These are phyloP conservation scores for Cerastis leucographa DNA, from an alignment of 2,888 invertebrate species.

Conservation along the genomic window DNA sequence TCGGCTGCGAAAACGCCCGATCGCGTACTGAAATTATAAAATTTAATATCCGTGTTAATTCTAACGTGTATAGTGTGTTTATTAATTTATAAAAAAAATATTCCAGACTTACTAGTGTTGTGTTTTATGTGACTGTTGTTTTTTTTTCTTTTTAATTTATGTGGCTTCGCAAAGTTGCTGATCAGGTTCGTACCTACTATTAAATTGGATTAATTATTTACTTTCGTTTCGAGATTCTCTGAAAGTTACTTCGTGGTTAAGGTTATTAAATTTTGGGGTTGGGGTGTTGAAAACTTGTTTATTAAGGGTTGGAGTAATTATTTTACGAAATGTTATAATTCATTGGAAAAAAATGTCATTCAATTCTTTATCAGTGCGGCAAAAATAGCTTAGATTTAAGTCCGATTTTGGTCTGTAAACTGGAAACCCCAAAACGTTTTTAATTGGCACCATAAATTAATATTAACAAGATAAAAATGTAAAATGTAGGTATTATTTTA, in stretches of 20 bases:
- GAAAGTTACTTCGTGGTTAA: constrained; percentile 30
- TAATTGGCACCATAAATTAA: not conserved
- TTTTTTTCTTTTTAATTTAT: constrained; percentile 57
- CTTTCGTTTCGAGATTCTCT: constrained; percentile 44
- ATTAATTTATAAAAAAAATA: constrained; percentile 11
- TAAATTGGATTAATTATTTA: constrained; percentile 71
- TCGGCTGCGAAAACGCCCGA: constrained; percentile 72
- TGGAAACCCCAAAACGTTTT: not conserved
- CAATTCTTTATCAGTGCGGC: not conserved
- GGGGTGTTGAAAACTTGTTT: constrained; percentile 1
- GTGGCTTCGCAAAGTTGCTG: constrained; percentile 69
- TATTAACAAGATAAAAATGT: not conserved
- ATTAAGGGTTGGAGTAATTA: not conserved
- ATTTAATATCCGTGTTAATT: constrained; percentile 55
- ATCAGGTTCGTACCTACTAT: constrained; percentile 69
- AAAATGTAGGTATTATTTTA: not conserved
- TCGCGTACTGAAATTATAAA: constrained; percentile 62
- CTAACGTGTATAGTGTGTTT: constrained; percentile 61
- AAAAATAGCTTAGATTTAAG: not conserved
- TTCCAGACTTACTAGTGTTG: constrained; percentile 63
- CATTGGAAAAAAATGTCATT: not conserved
- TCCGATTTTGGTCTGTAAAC: not conserved
- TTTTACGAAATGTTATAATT: not conserved
- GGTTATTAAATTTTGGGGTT: not conserved
- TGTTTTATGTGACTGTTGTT: constrained; percentile 67